A percentile compares a stretch with the other conserved stretches of the same genome.
Conservation (phyloP, 2,113 vertebrate genomes). For the Chrysochloris asiatica region DNA sequence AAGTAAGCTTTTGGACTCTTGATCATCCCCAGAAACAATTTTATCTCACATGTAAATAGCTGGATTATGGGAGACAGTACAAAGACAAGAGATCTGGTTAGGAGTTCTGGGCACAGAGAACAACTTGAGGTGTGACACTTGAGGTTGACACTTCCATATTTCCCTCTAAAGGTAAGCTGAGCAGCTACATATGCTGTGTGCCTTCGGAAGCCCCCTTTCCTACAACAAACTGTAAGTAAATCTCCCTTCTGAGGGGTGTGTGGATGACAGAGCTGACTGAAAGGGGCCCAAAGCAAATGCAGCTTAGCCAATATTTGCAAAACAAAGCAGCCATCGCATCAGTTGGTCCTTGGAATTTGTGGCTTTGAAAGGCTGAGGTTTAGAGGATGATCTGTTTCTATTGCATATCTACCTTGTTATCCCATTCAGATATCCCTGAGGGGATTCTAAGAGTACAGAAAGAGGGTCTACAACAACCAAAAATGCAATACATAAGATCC, state of each 20-base stretch:
- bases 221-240: conserved; percentile 71
- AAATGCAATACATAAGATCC: neutral
- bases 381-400: conserved; percentile 54
- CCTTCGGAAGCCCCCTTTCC: conserved; percentile 55
- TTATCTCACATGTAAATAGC: conserved; percentile 54
- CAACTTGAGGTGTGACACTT: too few relatives aligned
- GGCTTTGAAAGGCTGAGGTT: conserved; percentile 66
- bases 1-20: neutral
- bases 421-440: conserved; percentile 54
- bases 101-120: neutral
- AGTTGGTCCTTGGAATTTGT: conserved; percentile 53
- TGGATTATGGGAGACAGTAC: conserved; percentile 45
- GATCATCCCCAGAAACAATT: neutral
- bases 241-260: conserved; percentile 60
- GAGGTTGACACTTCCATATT: conserved; percentile 69
- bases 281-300: conserved; percentile 54
- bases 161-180: conserved; percentile 69
- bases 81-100: conserved; percentile 49
- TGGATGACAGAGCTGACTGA: conserved; percentile 54
- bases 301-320: conserved; percentile 41
- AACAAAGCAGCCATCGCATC: conserved; percentile 41
- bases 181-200: conserved; percentile 48
- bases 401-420: conserved; percentile 59
- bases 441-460: neutral
- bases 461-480: rapidly evolving